phyloP scores from a whole-genome alignment of 2,797 vertebrate genomes.

The Galaxias olidus region DNA sequence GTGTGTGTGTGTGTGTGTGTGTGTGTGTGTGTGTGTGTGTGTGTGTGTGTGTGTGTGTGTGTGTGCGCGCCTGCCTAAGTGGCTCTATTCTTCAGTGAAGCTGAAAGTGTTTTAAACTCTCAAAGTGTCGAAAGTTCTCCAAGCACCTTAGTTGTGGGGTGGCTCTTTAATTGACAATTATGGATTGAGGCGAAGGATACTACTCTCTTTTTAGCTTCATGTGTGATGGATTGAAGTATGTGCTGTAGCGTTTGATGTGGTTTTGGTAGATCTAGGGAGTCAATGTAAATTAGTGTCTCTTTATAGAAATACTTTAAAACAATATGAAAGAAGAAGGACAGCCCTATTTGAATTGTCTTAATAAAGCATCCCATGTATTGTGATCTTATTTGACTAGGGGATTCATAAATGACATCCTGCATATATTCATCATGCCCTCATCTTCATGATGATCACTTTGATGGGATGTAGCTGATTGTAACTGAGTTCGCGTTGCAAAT shows the following conservation, averaged over 20 bases:
- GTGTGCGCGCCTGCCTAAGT: neutral
- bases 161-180: slow-evolving; percentile 6
- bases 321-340: too few relatives aligned
- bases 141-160: too few relatives aligned
- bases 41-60: slow-evolving; percentile 5
- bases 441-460: neutral
- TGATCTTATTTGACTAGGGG: too few relatives aligned
- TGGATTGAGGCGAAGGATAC: neutral
- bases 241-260: neutral
- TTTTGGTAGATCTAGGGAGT: neutral
- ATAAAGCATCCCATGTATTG: too few relatives aligned
- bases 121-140: slow-evolving; percentile 1
- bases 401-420: too few relatives aligned
- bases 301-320: too few relatives aligned
- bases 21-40: slow-evolving; percentile 11
- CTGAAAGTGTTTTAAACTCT: neutral
- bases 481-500: neutral
- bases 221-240: neutral
- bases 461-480: slow-evolving; percentile 1
- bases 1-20: slow-evolving; percentile 9
- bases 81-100: neutral
- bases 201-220: neutral
- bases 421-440: too few relatives aligned
- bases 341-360: too few relatives aligned
- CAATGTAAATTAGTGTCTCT: neutral